Base-by-base conservation (phyloP, 2,888 invertebrate genomes). In the Celastrina argiolus region DNA sequence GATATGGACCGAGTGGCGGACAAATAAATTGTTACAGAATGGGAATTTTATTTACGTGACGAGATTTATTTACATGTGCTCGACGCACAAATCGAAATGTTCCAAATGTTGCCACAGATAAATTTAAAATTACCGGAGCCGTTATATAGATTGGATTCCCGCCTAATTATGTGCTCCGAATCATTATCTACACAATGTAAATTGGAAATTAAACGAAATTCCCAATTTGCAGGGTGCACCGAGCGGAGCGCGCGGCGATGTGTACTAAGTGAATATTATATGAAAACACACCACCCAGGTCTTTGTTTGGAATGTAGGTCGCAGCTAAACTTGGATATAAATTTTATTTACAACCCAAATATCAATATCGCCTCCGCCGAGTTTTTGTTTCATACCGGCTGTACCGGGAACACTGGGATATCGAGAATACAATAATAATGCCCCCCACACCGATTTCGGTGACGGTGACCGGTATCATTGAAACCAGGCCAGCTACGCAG, bases 271-370 rank as follows among this genome's bases (percentile, higher is more conserved):
- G 58, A 65, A 65, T 65, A 65, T 65, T 65, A 26, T 65, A 59
- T 41, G 58, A 56, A 39, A 31, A 41, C 41, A 65, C 31, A 41
- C 22, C 28, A 41, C 18, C 28, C 28, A 26, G 41, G 28, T 41
- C 58, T 58, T 65, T 65, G 58, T 65, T 58, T 65, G 42, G 41
- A 41, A 65, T 65, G 28, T 65, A 56, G 65, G 65, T 65, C 58
- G 42, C 65, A 56, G 58, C 58, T 65, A 65, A 65, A 65, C 65
- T 65, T 28, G 18, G 64, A 41, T 41, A 58, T 39, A 65, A 56
- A 65, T 65, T 65, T 58, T 41, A 58, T 65, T 65, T 59, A 65
- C 31, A 18, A 65, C 18, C 42, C 41, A 31, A 65, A 58, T 58
- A 65, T 65, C 65, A 31, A 65, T 65, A 65, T 65, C 28, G 2